A percentile compares a stretch with the other conserved stretches of the same genome.
phyloP scores from a whole-genome alignment of 1,140 invertebrate genomes.

The Drosophila lowei region DNA sequence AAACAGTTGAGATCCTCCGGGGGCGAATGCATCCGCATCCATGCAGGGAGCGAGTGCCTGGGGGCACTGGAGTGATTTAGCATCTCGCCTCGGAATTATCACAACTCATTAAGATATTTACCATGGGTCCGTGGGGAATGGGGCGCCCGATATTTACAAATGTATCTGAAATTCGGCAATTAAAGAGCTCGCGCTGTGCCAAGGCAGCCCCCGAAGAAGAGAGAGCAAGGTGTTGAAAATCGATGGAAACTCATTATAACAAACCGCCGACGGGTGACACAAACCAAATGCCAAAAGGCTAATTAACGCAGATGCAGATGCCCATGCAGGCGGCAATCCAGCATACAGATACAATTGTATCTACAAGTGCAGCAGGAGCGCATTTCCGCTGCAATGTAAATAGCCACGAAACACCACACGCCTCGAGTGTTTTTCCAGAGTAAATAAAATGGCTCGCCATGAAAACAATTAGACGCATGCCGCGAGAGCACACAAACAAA shows the following conservation, averaged over 20 bases:
- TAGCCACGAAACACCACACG: conserved; percentile 8
- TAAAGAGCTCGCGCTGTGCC: conserved; percentile 52
- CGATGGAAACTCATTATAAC: conserved; percentile 75
- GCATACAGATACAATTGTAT: conserved; percentile 18
- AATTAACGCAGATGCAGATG: conserved; percentile 61
- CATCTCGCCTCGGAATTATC: conserved; percentile 40
- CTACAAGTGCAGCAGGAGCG: conserved; percentile 25
- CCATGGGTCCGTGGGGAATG: neutral
- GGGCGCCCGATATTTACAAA: conserved; percentile 63
- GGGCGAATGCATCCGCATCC: conserved; percentile 33
- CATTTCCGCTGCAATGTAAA: conserved; percentile 54
- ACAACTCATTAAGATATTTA: conserved; percentile 74
- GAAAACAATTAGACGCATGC: conserved; percentile 72
- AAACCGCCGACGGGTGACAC: conserved; percentile 65
- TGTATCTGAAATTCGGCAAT: conserved; percentile 55
- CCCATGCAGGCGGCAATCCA: neutral
- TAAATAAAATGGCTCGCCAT: conserved; percentile 65
- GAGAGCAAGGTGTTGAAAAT: conserved; percentile 64
- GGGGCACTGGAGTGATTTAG: conserved; percentile 49
- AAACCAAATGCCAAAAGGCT: conserved; percentile 69
- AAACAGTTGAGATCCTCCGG: conserved; percentile 10
- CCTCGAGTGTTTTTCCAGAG: conserved; percentile 41
- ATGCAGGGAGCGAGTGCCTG: conserved; percentile 3
- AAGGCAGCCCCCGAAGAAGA: neutral
- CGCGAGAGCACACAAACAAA: conserved; percentile 50